Evolutionary conservation across 1,140 invertebrate species (phyloP).

Genomic region (Gonioctena quinquepunctata): DNA sequence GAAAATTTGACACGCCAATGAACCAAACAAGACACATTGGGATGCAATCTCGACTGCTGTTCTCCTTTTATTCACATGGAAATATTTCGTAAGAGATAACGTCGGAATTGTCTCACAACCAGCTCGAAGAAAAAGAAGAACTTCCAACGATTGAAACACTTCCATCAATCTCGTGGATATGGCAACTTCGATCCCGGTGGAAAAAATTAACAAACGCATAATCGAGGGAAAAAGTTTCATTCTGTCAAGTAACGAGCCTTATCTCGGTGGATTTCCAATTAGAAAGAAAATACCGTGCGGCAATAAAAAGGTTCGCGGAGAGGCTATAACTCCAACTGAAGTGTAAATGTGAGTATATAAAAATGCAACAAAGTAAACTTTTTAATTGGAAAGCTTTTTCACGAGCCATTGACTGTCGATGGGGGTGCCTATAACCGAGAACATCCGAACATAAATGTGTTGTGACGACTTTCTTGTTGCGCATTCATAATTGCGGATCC

Average conservation of each 20-base stretch:
- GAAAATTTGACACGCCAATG: no score
- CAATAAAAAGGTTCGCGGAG: constrained; percentile 2
- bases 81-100: no score
- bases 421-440: background rate
- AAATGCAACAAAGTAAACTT: constrained; percentile 21
- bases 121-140: no score
- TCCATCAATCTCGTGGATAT: background rate
- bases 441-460: background rate
- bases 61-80: no score
- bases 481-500: constrained; percentile 2
- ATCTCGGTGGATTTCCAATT: constrained; percentile 4
- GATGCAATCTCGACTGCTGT: no score
- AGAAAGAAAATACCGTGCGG: constrained; percentile 4
- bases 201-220: background rate
- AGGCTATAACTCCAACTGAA: constrained; percentile 1
- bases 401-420: background rate
- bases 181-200: background rate
- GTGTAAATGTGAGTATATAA: constrained; percentile 19
- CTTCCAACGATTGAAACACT: background rate
- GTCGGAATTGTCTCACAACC: no score
- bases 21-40: no score
- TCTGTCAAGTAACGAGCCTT: background rate
- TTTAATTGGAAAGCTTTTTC: constrained; percentile 22
- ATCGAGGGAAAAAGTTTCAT: background rate
- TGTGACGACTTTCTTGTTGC: constrained; percentile 10